Base-by-base conservation (phyloP, 53 echinoderm and acorn worm genomes). In the Paracentrotus lividus region DNA sequence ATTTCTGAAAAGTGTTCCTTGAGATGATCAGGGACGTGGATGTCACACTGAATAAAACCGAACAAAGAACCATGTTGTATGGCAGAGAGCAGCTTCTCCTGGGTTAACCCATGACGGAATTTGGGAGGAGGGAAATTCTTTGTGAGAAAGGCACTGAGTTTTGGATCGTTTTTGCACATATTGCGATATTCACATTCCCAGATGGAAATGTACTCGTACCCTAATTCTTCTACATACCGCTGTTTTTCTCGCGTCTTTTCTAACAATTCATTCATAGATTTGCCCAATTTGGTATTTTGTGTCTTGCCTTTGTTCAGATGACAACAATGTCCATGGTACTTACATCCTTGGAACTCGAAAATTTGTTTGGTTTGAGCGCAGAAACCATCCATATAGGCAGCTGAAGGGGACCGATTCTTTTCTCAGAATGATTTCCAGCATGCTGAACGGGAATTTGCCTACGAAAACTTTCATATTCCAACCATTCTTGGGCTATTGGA, bases 351-450 rank as follows among this genome's bases (percentile, higher is more conserved):
- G 10, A 49, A 49, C 10, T 49, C 49, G 10, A 10, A 49, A 66
- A 94, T 94, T 5, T 66, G 67, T 1, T 96, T 95, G 0, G 88
- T 96, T 77, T 96, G 57, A 0, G 38, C 29, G 65, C 94, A 96
- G 29, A 21, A 96, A 0, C 96, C 96, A 75, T 96, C n/a, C 10
- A 96, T n/a, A n/a, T 93, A 2, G 91, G 93, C 13, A 90, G n/a
- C 10, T 81, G 32, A 21, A 64, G 57, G 9, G 75, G 47, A 0
- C 96, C 96, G 0, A 94, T 55, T 33, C 93, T 88, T 29, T 94
- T 94, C 49, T 96, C 95, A 0, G 61, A 58, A 6, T 88, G 36
- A 27, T 96, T 94, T 0, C 86, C 87, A 6, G 85, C 57, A 49
- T 95, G 95, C 2, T 67, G 49, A 18, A 95, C 95, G 0, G 15